These are phyloP conservation scores for Porites rus DNA, from an alignment of 92 coral and sea anemone species.

Conservation along the genomic window DNA sequence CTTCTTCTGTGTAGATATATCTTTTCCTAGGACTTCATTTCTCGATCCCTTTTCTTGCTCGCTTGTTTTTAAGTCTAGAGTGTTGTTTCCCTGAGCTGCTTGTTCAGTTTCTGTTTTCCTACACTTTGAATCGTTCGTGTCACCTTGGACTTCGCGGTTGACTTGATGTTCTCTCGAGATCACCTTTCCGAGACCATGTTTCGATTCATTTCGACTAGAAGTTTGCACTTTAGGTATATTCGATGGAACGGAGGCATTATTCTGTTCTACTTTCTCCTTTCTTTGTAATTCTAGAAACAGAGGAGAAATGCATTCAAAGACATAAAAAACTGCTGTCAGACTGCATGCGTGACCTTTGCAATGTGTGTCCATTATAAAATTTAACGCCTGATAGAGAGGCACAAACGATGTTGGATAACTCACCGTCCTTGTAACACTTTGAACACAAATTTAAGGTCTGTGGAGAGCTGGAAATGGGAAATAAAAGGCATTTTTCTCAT, in stretches of 20 bases:
- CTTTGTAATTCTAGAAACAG: conserved; percentile 21
- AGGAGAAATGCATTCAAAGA: background rate
- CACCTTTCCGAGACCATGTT: conserved; percentile 19
- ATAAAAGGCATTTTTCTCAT: background rate
- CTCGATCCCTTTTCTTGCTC: conserved; percentile 35
- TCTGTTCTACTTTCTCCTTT: conserved; percentile 11
- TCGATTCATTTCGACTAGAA: conserved; percentile 2
- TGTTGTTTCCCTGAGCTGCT: conserved; percentile 48
- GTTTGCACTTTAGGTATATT: conserved; percentile 7
- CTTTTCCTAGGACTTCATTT: conserved; percentile 21
- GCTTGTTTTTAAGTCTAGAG: conserved; percentile 32
- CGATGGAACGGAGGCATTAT: background rate
- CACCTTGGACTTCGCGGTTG: conserved; percentile 7
- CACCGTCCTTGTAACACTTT: conserved; percentile 90
- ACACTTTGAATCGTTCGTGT: conserved; percentile 28
- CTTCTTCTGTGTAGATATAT: conserved; percentile 82
- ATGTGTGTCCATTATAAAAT: background rate
- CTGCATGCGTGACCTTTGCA: too few relatives aligned
- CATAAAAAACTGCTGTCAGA: background rate
- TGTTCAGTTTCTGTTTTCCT: conserved; percentile 30
- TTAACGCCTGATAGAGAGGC: too few relatives aligned
- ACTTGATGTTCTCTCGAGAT: background rate
- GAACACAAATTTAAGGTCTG: conserved; percentile 91
- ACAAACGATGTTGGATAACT: conserved; percentile 6
- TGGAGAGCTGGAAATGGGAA: conserved; percentile 68